These are phyloP conservation scores for Oreochromis mossambicus DNA, from an alignment of 2,797 vertebrate genomes.

Conservation along the genomic window DNA sequence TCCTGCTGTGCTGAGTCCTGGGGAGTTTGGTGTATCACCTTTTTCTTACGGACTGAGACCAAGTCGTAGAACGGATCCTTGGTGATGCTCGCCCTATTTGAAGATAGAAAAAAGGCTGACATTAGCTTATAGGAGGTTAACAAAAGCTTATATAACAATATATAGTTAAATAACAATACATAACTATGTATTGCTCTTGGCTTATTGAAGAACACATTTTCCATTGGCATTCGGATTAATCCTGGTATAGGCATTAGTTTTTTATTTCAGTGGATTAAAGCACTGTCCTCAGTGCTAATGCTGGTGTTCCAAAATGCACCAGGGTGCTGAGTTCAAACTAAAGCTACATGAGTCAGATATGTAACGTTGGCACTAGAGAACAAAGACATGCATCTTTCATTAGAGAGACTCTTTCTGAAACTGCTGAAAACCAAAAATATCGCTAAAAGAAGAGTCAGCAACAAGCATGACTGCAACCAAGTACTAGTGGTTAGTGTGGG, in stretches of 20 bases:
- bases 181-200: neutral
- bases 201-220: neutral
- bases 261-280: neutral
- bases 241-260: neutral
- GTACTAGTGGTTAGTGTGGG: neutral
- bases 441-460: neutral
- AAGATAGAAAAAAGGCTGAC: neutral
- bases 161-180: neutral
- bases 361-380: no score
- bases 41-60: slow-evolving; percentile 90
- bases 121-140: neutral
- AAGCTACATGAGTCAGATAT: neutral
- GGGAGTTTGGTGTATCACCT: slow-evolving; percentile 78
- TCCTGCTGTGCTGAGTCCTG: slow-evolving; percentile 52
- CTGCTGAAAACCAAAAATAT: neutral
- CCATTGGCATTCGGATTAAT: neutral
- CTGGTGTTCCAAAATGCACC: neutral
- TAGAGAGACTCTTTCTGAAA: neutral
- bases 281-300: neutral
- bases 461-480: neutral
- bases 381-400: neutral
- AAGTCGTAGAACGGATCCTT: slow-evolving; percentile 94
- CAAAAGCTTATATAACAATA: neutral
- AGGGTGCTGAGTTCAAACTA: neutral
- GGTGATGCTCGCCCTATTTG: slow-evolving; percentile 88